Conservation (phyloP, 1,140 invertebrate genomes). For the Dendroctonus ponderosae region DNA sequence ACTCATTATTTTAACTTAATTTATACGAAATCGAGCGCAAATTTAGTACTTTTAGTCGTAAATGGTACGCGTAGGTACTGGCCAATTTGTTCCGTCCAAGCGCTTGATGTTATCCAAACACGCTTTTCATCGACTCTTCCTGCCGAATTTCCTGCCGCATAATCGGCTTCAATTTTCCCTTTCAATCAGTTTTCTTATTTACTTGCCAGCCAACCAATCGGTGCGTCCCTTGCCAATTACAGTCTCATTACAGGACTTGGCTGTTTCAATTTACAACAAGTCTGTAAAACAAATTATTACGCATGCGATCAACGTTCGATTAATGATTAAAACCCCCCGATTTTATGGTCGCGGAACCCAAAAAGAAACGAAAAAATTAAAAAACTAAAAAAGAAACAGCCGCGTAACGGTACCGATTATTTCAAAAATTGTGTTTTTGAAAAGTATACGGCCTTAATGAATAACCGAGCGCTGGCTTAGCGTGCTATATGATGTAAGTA, state of each 20-base stretch:
- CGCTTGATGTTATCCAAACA: no score
- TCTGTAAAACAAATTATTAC: constrained; percentile 21
- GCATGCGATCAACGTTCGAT: constrained; percentile 1
- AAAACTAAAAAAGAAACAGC: not conserved
- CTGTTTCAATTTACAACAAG: constrained; percentile 4
- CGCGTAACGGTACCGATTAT: constrained; percentile 13
- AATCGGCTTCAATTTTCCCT: no score
- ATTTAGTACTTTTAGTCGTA: constrained; percentile 9
- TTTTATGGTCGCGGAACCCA: not conserved
- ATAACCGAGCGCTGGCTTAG: constrained; percentile 5
- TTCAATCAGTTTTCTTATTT: no score
- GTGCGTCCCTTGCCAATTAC: not conserved
- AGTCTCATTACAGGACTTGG: no score
- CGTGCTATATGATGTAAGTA: constrained; percentile 31
- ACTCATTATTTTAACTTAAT: constrained; percentile 27
- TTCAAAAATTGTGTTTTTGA: constrained; percentile 14
- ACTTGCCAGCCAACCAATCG: no score
- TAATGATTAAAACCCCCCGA: constrained; percentile 13
- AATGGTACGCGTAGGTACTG: not conserved
- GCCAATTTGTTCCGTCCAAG: no score
- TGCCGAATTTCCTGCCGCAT: no score
- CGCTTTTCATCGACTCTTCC: no score
- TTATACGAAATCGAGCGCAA: constrained; percentile 19
- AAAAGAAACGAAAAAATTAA: constrained; percentile 18
- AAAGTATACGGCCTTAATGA: constrained; percentile 11